A percentile compares a stretch with the other conserved stretches of the same genome.
Conservation (phyloP, 2,797 vertebrate genomes). For the Delichon dasypus region DNA sequence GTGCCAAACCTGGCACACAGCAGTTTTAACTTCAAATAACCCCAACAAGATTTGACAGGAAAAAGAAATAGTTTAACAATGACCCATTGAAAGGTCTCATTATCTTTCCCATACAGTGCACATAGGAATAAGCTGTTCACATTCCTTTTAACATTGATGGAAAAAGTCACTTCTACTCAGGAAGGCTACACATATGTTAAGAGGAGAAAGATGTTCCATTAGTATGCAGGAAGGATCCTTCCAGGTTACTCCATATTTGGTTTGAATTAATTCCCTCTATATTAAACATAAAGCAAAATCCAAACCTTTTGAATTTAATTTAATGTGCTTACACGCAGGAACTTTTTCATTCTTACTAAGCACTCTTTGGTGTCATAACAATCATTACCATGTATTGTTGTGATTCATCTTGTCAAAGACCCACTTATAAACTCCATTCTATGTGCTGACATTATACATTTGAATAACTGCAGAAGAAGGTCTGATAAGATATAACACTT, state of each 20-base stretch:
- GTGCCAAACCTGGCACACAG: background rate
- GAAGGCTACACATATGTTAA: background rate
- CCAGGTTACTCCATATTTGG: background rate
- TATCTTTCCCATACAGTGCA: background rate
- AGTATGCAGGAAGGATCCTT: background rate
- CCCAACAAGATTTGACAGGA: background rate
- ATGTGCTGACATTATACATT: slow-evolving; percentile 6
- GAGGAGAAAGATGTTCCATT: background rate
- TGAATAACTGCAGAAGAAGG: slow-evolving; percentile 45
- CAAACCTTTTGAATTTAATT: slow-evolving; percentile 24
- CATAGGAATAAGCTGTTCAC: background rate
- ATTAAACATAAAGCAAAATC: background rate
- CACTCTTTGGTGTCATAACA: background rate
- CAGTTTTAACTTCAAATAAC: background rate
- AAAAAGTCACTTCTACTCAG: background rate
- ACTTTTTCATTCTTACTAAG: slow-evolving; percentile 2
- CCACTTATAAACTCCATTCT: slow-evolving; percentile 7
- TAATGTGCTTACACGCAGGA: background rate
- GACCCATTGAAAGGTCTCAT: background rate
- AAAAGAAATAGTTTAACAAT: background rate
- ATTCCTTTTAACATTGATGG: background rate
- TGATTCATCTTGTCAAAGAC: slow-evolving; percentile 43
- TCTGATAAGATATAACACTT: slow-evolving; percentile 34
- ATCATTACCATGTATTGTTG: background rate
- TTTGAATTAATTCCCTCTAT: background rate